Evolutionary conservation across 2,797 vertebrate species (phyloP).

Genomic region (Aselliscus stoliczkanus): DNA sequence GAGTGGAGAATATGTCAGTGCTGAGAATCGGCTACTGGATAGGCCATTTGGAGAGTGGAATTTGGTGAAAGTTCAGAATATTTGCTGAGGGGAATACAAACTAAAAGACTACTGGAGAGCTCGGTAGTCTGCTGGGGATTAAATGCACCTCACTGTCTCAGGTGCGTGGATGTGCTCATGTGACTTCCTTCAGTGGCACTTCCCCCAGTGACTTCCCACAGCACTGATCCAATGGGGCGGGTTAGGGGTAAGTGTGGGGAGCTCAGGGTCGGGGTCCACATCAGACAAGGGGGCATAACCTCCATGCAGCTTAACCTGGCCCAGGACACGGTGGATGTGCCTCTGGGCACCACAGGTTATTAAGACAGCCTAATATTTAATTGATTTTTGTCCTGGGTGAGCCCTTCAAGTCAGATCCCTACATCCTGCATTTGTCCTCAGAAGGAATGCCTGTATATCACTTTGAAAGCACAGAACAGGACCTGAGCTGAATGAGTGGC

Average conservation of each 20-base stretch:
- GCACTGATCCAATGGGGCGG: not conserved
- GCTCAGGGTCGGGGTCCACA: not conserved
- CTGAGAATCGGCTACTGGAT: not conserved
- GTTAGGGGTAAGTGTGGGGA: not conserved
- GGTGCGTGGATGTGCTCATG: fast-evolving
- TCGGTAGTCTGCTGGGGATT: not conserved
- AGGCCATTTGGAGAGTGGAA: not conserved
- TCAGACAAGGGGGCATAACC: not conserved
- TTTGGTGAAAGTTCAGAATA: not conserved
- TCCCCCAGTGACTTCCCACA: not conserved
- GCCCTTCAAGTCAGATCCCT: not conserved
- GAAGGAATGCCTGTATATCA: not conserved
- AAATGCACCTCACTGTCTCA: not conserved
- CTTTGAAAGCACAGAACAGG: not conserved
- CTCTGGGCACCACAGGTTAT: not conserved
- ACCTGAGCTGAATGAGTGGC: not conserved
- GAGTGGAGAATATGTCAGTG: not conserved
- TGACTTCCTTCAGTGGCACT: not conserved
- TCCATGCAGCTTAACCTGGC: not conserved
- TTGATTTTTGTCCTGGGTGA: not conserved
- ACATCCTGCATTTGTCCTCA: not conserved
- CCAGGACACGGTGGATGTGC: not conserved
- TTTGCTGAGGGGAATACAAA: not conserved
- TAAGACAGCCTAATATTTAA: not conserved
- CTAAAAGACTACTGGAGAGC: not conserved